A percentile compares a stretch with the other conserved stretches of the same genome.
phyloP scores from a whole-genome alignment of 1,140 invertebrate species.

The Eupristina koningsbergeri region DNA sequence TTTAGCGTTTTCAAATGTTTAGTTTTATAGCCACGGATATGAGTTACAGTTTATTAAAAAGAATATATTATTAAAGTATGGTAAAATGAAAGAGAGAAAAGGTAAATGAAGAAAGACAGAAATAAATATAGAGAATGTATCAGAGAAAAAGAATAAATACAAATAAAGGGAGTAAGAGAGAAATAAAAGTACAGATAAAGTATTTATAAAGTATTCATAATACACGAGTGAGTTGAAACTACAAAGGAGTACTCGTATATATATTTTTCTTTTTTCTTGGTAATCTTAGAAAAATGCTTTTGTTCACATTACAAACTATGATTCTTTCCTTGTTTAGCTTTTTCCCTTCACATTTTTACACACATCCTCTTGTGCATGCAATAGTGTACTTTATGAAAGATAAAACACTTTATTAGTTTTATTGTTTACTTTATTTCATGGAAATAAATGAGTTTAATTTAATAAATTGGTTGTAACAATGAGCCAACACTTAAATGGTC shows the following conservation, averaged over 20 bases:
- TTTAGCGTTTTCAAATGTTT: neutral
- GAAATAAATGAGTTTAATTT: constrained; percentile 46
- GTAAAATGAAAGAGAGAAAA: neutral
- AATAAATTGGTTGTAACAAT: neutral
- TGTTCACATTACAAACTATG: neutral
- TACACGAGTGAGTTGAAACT: constrained; percentile 11
- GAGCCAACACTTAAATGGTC: neutral
- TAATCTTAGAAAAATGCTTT: constrained; percentile 21
- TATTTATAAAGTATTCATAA: constrained; percentile 30
- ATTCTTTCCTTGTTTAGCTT: neutral
- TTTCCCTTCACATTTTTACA: neutral
- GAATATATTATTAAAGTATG: neutral
- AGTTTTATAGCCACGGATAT: neutral
- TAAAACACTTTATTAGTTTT: neutral
- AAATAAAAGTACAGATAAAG: neutral
- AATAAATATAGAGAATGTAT: neutral
- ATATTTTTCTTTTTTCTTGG: constrained; percentile 16
- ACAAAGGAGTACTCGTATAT: constrained; percentile 24
- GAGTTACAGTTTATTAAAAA: neutral
- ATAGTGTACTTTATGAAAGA: neutral
- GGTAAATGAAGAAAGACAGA: neutral
- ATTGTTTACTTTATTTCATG: neutral
- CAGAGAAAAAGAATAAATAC: neutral
- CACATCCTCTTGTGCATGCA: neutral
- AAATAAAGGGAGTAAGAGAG: neutral